Base-by-base conservation (phyloP, 2,888 invertebrate genomes). In the Formica aserva region DNA sequence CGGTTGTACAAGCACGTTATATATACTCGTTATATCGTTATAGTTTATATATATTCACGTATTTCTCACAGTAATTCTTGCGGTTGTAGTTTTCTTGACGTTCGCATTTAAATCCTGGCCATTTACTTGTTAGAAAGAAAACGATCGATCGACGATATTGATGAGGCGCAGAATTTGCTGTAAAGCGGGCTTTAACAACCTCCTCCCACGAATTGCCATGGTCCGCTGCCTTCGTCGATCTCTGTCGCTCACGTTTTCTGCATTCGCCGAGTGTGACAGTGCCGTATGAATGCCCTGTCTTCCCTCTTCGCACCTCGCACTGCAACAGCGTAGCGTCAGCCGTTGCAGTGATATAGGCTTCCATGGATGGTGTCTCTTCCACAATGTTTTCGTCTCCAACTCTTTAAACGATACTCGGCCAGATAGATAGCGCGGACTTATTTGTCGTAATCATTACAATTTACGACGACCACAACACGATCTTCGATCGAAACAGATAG, bases 111-210 rank as follows among this genome's bases (percentile, higher is more conserved):
- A 71, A 60, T 71, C 60, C 71, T 26, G 18, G 13, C 15, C 22
- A 22, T 72, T 80, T 60, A 38, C 32, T 57, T 29, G 60, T 48
- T 32, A n/a, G 26, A 57, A 45, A 60, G 38, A 22, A 57, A 69
- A 57, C 32, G 45, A 32, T 72, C 60, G 60, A 80, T 80, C 60
- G 72, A 22, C 71, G 71, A 72, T 45, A 26, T 38, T 48, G 65
- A 57, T 62, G 48, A 82, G 81, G 57, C 63, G 57, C 81, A 71
- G 71, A 41, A n/a, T 29, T 62, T 80, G 74, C 69, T 89, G 86
- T 85, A 84, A 88, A 86, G 62, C 80, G 60, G 85, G 80, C 85
- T 83, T 89, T 85, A 87, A 87, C 81, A 87, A 87, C 81, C 83
- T 60, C 85, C 89, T 85, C 89, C 89, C 82, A 89, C 89, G 81